Conservation (phyloP, 30 jellyfish, hydroid and myxozoan genomes). For the Rhopilema esculentum region DNA sequence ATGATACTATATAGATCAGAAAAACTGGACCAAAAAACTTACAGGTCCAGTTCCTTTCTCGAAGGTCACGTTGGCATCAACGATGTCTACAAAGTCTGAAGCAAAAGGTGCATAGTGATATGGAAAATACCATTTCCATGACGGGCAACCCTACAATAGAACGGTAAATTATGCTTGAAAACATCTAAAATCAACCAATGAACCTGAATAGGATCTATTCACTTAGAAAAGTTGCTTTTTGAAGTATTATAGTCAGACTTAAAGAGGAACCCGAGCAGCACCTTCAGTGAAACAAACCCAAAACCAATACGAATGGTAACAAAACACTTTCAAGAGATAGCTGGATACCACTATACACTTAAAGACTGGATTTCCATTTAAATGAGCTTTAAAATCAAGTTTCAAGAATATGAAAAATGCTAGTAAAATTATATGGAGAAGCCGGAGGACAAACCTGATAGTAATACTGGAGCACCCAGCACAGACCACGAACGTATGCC, state of each 20-base stretch:
- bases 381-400: too few relatives aligned
- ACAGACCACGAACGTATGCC: constrained; percentile 89
- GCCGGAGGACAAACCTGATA: constrained; percentile 68
- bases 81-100: constrained; percentile 84
- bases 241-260: too few relatives aligned
- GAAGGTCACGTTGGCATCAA: constrained; percentile 64
- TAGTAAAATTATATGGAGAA: not conserved
- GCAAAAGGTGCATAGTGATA: constrained; percentile 99
- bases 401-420: too few relatives aligned
- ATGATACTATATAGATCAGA: too few relatives aligned
- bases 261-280: too few relatives aligned
- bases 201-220: not conserved
- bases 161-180: not conserved
- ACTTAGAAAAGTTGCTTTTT: not conserved
- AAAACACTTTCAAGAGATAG: too few relatives aligned
- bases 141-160: constrained; percentile 88
- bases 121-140: constrained; percentile 98
- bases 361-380: too few relatives aligned
- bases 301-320: too few relatives aligned
- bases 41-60: constrained; percentile 93
- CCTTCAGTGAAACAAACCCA: too few relatives aligned
- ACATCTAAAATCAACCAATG: not conserved
- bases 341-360: too few relatives aligned
- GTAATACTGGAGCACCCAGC: constrained; percentile 93
- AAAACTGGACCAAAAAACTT: too few relatives aligned